These are phyloP conservation scores for Dynastes hyllus DNA, from an alignment of 2,888 invertebrate genomes.

Conservation along the genomic window DNA sequence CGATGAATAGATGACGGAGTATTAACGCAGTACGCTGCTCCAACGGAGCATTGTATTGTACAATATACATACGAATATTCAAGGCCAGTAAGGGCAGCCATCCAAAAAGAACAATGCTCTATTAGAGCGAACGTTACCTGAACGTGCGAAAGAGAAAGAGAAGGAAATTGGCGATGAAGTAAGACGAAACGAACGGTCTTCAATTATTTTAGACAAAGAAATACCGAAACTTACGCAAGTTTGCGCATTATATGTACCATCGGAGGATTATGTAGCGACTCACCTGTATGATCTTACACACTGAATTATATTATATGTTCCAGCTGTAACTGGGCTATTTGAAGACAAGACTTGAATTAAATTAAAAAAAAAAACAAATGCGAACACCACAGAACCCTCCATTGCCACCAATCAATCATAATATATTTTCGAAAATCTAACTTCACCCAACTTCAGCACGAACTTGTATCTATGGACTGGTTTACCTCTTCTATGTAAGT, in stretches of 20 bases:
- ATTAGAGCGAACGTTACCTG: constrained; percentile 61
- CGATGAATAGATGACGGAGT: constrained; percentile 28
- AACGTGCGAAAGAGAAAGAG: constrained; percentile 36
- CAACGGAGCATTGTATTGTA: constrained; percentile 11
- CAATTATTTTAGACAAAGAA: constrained; percentile 52
- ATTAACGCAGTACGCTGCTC: constrained; percentile 9
- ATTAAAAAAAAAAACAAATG: no score
- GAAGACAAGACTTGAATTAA: no score
- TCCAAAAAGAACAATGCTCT: constrained; percentile 65
- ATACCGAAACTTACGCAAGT: constrained; percentile 52
- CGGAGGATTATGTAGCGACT: no score
- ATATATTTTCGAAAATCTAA: no score
- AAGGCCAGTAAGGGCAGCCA: constrained; percentile 62
- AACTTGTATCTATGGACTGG: no score
- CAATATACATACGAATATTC: constrained; percentile 49
- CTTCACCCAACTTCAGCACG: no score
- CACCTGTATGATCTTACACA: no score
- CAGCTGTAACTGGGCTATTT: no score
- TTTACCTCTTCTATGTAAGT: no score
- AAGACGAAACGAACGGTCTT: constrained; percentile 19
- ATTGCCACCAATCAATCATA: no score
- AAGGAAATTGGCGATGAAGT: constrained; percentile 33
- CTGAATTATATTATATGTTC: no score
- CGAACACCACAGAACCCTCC: no score
- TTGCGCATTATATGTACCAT: constrained; percentile 25